phyloP scores from a whole-genome alignment of 2,797 vertebrate species.

The Coranthus polyacanthus region DNA sequence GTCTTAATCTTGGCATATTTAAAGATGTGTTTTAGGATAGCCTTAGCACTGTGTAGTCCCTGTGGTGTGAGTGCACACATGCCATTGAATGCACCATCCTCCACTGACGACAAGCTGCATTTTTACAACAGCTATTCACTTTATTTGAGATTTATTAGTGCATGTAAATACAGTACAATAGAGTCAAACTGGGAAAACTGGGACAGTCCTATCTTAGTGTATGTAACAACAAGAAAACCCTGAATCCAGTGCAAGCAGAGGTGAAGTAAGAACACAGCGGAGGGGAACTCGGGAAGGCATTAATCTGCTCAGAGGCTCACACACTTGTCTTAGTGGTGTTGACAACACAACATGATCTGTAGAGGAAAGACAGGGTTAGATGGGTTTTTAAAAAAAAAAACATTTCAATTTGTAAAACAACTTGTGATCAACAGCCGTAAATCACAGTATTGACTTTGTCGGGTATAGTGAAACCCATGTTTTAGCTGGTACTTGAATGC shows the following conservation, averaged over 20 bases:
- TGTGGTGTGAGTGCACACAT: constrained; percentile 3
- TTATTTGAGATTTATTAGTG: constrained; percentile 50
- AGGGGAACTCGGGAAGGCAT: constrained; percentile 21
- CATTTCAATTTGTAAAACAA: no score
- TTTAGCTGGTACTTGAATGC: constrained; percentile 5
- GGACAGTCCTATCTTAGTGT: not conserved
- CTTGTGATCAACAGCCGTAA: not conserved
- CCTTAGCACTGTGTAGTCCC: no score
- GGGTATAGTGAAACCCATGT: not conserved
- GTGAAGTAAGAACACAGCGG: constrained; percentile 25
- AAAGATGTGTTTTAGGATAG: not conserved
- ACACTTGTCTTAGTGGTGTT: not conserved
- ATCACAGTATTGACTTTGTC: not conserved
- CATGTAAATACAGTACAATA: constrained; percentile 57
- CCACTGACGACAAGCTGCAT: not conserved
- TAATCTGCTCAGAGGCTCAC: constrained; percentile 14
- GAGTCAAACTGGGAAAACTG: not conserved
- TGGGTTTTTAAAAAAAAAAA: no score
- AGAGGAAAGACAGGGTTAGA: constrained; percentile 3
- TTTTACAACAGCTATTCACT: constrained; percentile 18
- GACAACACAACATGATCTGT: constrained; percentile 36
- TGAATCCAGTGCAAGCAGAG: constrained; percentile 33
- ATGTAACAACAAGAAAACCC: constrained; percentile 15
- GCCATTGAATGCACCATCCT: not conserved
- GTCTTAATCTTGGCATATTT: not conserved